Evolutionary conservation across 2,888 invertebrate genomes (phyloP), one percentile per base, ranked within the genome.

Genomic region (Eupelmus urozonus): DNA sequence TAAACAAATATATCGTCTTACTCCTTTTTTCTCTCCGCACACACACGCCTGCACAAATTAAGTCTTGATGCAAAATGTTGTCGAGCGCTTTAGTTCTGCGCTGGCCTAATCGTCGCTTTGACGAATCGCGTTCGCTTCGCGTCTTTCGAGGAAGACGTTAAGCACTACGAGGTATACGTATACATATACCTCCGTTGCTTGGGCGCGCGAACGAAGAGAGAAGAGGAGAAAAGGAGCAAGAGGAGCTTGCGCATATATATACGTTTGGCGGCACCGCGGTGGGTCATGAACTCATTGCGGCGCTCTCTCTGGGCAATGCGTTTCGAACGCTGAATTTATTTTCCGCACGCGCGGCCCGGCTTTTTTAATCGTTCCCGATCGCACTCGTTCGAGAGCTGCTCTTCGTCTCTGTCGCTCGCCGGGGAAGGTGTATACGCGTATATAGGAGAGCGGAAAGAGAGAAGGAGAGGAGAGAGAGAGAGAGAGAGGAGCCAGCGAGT

Each of bases 111-210:
- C 80, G 82, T 80, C 81, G 74, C 82, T 83, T 83, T 84, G 83
- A 83, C 84, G 85, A 85, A 85, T 85, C 82, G 82, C 80, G 82
- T 84, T 84, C 82, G 83, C 83, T 82, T 79, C 83, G 84, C 82
- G 81, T 83, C 74, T 83, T 83, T 82, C 83, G 82, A 84, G 80
- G 77, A 81, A 79, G 77, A 72, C 79, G 77, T 81, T 81, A 79
- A 77, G 76, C 62, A 11, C 34, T 42, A 53, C 51, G 65, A 40
- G 63, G 25, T 59, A 25, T 25, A 20, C 55, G 16, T 3, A 60
- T 29, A 20, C 11, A 51, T 20, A n/a, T 20, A 27, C 59, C n/a
- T 20, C 11, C 27, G 27, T 55, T 9, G 20, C 2, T 20, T 16
- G 25, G 62, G 25, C 20, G 20, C 20, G 20, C 45, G 45, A 45